Base-by-base conservation (phyloP, 2,113 vertebrate genomes). In the Crotalus horridus region DNA sequence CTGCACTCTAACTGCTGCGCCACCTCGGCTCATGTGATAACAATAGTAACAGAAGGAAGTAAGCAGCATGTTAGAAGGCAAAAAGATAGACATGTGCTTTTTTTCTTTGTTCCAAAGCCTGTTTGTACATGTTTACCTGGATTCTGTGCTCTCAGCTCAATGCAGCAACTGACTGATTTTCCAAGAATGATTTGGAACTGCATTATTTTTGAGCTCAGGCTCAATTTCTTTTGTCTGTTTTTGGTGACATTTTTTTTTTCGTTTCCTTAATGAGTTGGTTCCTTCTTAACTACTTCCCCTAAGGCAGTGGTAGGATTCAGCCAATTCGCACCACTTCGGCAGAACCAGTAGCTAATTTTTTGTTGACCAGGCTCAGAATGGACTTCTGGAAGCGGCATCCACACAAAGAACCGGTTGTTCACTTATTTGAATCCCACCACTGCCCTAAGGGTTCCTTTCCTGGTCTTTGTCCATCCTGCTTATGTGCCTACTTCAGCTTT, bases 171-270 rank as follows among this genome's bases (percentile, higher is more conserved):
- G 58, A 91, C 69, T 74, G 69, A 93, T 95, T 94, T 95, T 59
- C 64, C 95, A 94, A 94, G 91, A 91, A 69, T 90, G 93, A 89
- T 74, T 95, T 88, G 97, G 94, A 94, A 85, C 92, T n/a, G 12
- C 90, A 87, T 92, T 95, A 81, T 91, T 92, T 93, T 92, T n/a
- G 29, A 15, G 12, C 29, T 69, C 29, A 69, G 61, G 61, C 61
- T 29, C 4, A 69, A 69, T 69, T 69, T 15, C 1, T n/a, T 69
- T 64, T n/a, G 29, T 69, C 11, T 69, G 29, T n/a, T 69, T 69
- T 69, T 0, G 4, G 61, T n/a, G 61, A 69, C 10, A n/a, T n/a
- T 69, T n/a, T n/a, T 69, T 15, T 69, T 23, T 29, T 4, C 11
- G 10, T 64, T 64, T 69, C 61, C 61, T 69, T 69, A 69, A 69